Conservation (phyloP, 2,113 vertebrate species). For the Oncorhynchus gorbuscha region DNA sequence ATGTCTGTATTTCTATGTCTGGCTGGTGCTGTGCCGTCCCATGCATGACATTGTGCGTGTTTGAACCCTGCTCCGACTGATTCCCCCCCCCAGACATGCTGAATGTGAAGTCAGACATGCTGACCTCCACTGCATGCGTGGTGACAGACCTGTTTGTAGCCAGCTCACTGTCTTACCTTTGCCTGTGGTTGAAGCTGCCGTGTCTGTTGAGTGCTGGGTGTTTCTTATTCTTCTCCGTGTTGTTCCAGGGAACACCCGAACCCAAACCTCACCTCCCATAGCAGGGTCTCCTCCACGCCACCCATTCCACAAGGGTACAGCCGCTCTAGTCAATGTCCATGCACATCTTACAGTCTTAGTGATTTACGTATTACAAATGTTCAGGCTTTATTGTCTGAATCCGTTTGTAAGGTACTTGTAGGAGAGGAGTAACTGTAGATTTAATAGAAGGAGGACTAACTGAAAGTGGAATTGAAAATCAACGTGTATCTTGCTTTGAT, state of each 20-base stretch:
- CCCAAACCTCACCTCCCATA: conserved; percentile 77
- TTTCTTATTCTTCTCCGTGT: conserved; percentile 66
- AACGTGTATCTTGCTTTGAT: background rate
- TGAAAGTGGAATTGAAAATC: background rate
- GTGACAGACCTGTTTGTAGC: background rate
- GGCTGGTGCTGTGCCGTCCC: background rate
- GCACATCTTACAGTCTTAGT: conserved; percentile 19
- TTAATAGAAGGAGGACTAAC: background rate
- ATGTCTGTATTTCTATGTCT: background rate
- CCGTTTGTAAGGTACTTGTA: background rate
- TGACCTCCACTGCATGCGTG: conserved; percentile 20
- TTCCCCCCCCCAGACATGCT: conserved; percentile 45
- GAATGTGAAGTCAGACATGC: conserved; percentile 15
- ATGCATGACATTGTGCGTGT: conserved; percentile 46
- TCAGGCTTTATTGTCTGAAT: background rate
- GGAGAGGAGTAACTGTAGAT: background rate
- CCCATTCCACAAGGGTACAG: conserved; percentile 78
- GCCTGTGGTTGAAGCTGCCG: conserved; percentile 19
- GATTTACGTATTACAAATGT: conserved; percentile 23
- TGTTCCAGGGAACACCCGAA: conserved; percentile 75
- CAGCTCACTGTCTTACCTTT: conserved; percentile 38
- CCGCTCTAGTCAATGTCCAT: conserved; percentile 53
- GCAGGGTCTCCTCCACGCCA: conserved; percentile 65
- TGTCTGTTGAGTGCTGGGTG: conserved; percentile 32
- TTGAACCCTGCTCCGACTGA: conserved; percentile 24